Base-by-base conservation (phyloP, 1,140 invertebrate genomes). In the Trigoniulus corallinus region DNA sequence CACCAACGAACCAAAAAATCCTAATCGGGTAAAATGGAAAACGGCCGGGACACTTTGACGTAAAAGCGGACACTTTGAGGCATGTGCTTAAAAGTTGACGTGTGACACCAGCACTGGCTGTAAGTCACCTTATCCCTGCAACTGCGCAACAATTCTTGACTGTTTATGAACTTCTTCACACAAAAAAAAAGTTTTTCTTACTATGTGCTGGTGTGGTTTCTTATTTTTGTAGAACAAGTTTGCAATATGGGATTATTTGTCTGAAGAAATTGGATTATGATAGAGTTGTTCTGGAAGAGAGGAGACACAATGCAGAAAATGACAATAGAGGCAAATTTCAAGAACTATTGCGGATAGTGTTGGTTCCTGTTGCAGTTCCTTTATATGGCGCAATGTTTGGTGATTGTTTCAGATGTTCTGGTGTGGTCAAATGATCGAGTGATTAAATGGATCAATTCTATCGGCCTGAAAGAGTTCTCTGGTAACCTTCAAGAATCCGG, bases 371-470 rank as follows among this genome's bases (percentile, higher is more conserved):
- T n/a, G 18, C 34, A 2, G 52, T 15, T 21, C 23, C 47, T 10
- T 53, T 13, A 1, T 23, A 12, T 3, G 46, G 26, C 37, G 21
- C 12, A 27, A 2, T 27, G 21, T 25, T 41, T 24, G n/a, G 25
- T 56, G 56, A 12, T 50, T 49, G 27, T 61, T 67, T 41, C 59
- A 76, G 95, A 99, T 74, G 84, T 98, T 54, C 70, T 98, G 56
- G 94, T 99, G 18, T 99, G 96, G 96, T 95, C 89, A 60, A 98
- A 97, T 74, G 95, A 99, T 66, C 75, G 94, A 54, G 80, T 98
- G 52, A 94, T 96, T 62, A 81, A 87, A 75, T 99, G 95, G 95
- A 80, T 95, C 47, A 77, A 81, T 62, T 75, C 77, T 58, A 86
- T 98, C 64, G 91, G 92, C 51, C 74, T 99, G 52, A 94, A 95